These are phyloP conservation scores for Hydractinia echinata DNA, from an alignment of 30 jellyfish, hydroid and myxozoan genomes.

Conservation along the genomic window DNA sequence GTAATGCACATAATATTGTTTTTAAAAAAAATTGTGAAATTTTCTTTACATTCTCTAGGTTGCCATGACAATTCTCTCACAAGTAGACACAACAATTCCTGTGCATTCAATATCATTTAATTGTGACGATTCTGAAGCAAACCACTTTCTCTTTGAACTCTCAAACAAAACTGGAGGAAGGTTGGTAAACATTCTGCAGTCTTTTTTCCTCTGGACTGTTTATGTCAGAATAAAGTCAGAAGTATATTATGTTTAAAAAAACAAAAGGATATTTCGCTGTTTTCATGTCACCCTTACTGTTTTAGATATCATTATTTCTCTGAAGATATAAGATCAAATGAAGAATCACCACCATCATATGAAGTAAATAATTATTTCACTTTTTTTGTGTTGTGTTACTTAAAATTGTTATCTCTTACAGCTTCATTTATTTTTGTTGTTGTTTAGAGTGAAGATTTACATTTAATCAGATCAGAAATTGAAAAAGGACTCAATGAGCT, in stretches of 20 bases:
- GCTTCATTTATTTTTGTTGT: not conserved
- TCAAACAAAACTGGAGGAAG: constrained; percentile 90
- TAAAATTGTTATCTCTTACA: not conserved
- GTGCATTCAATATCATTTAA: constrained; percentile 87
- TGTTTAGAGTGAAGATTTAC: constrained; percentile 83
- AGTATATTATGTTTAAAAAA: not conserved
- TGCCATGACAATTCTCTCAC: constrained; percentile 82
- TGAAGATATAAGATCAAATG: constrained; percentile 54
- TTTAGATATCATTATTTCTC: constrained; percentile 82
- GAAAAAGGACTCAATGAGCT: constrained; percentile 68
- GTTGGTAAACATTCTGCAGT: constrained; percentile 23
- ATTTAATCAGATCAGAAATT: constrained; percentile 62
- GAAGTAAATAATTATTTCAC: not conserved
- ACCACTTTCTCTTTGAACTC: constrained; percentile 69
- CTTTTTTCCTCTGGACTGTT: not conserved
- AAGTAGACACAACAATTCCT: constrained; percentile 66
- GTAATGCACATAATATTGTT: not conserved
- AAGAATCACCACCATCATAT: constrained; percentile 54
- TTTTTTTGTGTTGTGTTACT: not conserved
- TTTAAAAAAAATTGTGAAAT: not conserved
- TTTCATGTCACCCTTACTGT: not conserved
- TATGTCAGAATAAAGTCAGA: not conserved
- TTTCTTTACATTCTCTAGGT: constrained; percentile 45
- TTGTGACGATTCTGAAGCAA: constrained; percentile 95
- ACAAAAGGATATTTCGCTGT: not conserved